A percentile compares a stretch with the other conserved stretches of the same genome.
Conservation (phyloP, 2,797 vertebrate genomes). For the Rhyacichthys aspro region DNA sequence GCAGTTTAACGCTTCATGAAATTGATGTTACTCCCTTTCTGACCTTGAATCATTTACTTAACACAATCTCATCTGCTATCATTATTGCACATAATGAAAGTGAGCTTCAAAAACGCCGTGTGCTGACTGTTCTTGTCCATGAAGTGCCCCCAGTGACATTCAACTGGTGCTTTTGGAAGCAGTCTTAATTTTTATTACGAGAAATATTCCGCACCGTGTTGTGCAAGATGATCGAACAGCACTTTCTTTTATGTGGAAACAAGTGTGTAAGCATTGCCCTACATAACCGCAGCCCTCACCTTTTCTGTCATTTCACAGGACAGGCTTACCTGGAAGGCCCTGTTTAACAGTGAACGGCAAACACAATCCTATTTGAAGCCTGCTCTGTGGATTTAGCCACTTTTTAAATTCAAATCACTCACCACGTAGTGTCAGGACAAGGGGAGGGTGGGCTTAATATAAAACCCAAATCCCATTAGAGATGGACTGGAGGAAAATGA, state of each 20-base stretch:
- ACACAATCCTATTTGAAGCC: constrained; percentile 73
- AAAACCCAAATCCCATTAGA: constrained; percentile 87
- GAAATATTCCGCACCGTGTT: constrained; percentile 22
- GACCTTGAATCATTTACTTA: constrained; percentile 59
- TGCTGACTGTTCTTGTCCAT: constrained; percentile 24
- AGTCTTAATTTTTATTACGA: constrained; percentile 15
- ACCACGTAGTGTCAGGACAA: constrained; percentile 68
- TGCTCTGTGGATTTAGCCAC: constrained; percentile 75
- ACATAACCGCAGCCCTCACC: constrained; percentile 72
- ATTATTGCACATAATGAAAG: constrained; percentile 46
- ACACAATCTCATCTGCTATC: constrained; percentile 24
- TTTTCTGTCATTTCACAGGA: constrained; percentile 73
- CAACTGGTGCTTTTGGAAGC: constrained; percentile 18
- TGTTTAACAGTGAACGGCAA: constrained; percentile 70
- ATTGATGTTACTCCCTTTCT: constrained; percentile 38
- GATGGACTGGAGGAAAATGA: constrained; percentile 78
- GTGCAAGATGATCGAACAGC: constrained; percentile 23
- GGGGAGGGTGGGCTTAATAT: constrained; percentile 76
- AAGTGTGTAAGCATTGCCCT: constrained; percentile 60
- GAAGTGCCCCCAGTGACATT: constrained; percentile 18
- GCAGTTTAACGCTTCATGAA: constrained; percentile 43
- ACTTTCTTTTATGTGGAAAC: constrained; percentile 37
- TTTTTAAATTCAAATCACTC: constrained; percentile 82
- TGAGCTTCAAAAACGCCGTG: constrained; percentile 30
- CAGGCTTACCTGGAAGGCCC: constrained; percentile 71